These are phyloP conservation scores for Eumerus sabulonum DNA, from an alignment of 2,888 invertebrate genomes.

Conservation along the genomic window DNA sequence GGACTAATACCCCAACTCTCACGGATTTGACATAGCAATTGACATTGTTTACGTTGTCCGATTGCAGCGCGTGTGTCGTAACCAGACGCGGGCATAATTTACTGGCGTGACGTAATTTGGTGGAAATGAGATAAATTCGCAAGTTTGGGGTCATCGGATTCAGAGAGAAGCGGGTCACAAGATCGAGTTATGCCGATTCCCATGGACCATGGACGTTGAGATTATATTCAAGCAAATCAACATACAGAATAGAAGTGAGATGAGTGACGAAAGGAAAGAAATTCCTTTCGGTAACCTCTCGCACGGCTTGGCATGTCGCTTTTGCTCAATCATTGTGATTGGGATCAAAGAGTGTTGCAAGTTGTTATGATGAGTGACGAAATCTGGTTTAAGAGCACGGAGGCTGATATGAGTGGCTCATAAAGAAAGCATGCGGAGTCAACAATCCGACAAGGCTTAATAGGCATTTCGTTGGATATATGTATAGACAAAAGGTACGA, in stretches of 20 bases:
- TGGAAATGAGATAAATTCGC: slow-evolving; percentile 17
- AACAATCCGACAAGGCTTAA: no score
- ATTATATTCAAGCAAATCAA: slow-evolving; percentile 4
- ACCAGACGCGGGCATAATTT: slow-evolving; percentile 12
- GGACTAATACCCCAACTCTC: slow-evolving; percentile 19
- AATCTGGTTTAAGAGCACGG: no score
- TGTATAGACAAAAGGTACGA: no score
- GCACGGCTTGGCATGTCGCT: not conserved
- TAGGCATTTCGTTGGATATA: no score
- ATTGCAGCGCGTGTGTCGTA: slow-evolving; percentile 25
- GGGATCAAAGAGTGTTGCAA: no score
- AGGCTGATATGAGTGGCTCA: no score
- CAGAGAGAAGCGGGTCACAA: slow-evolving; percentile 23
- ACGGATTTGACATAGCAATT: slow-evolving; percentile 38
- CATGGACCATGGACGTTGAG: no score
- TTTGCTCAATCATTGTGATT: no score
- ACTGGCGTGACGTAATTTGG: slow-evolving; percentile 30
- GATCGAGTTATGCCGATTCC: slow-evolving; percentile 24
- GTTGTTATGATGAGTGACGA: no score
- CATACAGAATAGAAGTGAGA: not conserved
- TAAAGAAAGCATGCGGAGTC: no score
- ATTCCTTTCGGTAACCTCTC: not conserved
- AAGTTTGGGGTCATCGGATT: slow-evolving; percentile 16
- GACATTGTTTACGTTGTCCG: not conserved
- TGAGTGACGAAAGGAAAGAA: slow-evolving; percentile 1